These are phyloP conservation scores for Corythoichthys haematopterus DNA, from an alignment of 2,113 vertebrate species.

Conservation along the genomic window DNA sequence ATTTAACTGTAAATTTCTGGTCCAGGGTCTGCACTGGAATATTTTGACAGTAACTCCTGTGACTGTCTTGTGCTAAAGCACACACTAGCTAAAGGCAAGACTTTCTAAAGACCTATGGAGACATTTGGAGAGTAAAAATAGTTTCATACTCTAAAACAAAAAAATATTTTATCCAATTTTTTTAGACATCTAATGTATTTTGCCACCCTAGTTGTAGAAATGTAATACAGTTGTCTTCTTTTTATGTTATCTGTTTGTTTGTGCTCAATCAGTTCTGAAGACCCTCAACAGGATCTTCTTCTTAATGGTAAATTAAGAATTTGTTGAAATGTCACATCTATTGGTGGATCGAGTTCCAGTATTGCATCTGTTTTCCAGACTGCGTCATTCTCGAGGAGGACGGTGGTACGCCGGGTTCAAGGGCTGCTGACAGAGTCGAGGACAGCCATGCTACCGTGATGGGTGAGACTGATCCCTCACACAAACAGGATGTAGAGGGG, in stretches of 20 bases:
- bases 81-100: too few relatives aligned
- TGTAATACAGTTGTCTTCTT: too few relatives aligned
- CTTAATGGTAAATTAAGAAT: slow-evolving; percentile 45
- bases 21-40: background rate
- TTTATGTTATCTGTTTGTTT: background rate
- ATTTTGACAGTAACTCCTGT: background rate
- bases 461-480: slow-evolving; percentile 13
- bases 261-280: slow-evolving; percentile 48
- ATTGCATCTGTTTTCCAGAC: slow-evolving; percentile 29
- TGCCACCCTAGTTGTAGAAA: too few relatives aligned
- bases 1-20: background rate
- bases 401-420: slow-evolving; percentile 19
- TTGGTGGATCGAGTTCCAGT: background rate
- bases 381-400: slow-evolving; percentile 36
- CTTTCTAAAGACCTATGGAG: too few relatives aligned
- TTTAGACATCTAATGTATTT: too few relatives aligned
- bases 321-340: background rate
- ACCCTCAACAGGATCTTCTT: slow-evolving; percentile 23
- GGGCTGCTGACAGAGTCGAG: slow-evolving; percentile 36
- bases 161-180: too few relatives aligned
- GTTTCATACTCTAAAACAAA: too few relatives aligned
- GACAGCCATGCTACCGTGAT: slow-evolving; percentile 54
- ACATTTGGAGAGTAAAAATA: too few relatives aligned
- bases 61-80: too few relatives aligned
- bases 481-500: slow-evolving; percentile 39